These are phyloP conservation scores for Ceuthmochares aereus DNA, from an alignment of 2,113 vertebrate species.

Conservation along the genomic window DNA sequence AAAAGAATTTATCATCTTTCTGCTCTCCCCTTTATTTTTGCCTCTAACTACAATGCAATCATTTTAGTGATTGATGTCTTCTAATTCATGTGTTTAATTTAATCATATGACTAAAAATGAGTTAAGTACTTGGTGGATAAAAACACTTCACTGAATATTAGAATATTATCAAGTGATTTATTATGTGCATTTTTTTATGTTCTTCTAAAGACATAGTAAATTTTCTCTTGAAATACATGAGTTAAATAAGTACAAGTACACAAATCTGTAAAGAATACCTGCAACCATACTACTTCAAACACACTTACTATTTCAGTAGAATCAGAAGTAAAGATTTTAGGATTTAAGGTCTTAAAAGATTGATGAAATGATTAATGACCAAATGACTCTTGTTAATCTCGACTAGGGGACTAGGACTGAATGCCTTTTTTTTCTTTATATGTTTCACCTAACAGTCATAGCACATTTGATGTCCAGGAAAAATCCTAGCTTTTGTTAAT, in stretches of 20 bases:
- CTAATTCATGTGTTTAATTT: background rate
- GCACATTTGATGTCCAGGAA: background rate
- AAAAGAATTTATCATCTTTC: constrained; percentile 12
- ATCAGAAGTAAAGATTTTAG: background rate
- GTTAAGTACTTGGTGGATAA: background rate
- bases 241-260: background rate
- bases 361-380: background rate
- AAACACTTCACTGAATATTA: background rate
- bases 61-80: constrained; percentile 26
- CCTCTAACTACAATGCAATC: background rate
- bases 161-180: background rate
- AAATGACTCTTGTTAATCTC: background rate
- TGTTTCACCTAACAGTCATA: background rate
- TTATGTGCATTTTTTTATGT: background rate
- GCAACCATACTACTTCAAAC: background rate
- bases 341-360: background rate
- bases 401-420: background rate
- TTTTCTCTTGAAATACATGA: background rate
- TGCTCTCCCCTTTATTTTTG: background rate
- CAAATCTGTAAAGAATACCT: background rate
- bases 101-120: background rate
- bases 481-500: background rate
- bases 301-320: background rate
- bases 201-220: background rate
- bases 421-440: background rate